A percentile compares a stretch with the other conserved stretches of the same genome.
phyloP scores from a whole-genome alignment of 2,888 invertebrate genomes.

The Fragum whitleyi region DNA sequence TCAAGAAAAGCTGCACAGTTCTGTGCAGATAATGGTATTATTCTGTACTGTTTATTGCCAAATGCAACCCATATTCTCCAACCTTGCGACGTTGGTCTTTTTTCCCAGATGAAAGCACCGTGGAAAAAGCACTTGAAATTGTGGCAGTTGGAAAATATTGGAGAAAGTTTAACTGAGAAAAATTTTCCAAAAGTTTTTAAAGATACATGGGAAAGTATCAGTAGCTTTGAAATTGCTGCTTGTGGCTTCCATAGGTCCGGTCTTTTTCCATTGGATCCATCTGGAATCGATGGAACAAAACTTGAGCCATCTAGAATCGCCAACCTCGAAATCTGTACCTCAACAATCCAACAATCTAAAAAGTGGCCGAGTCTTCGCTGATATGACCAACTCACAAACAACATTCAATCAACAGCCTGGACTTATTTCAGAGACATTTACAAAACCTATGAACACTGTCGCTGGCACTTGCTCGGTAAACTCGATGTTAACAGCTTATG shows the following conservation, averaged over 20 bases:
- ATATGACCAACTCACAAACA: too few relatives aligned
- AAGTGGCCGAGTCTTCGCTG: too few relatives aligned
- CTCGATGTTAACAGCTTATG: too few relatives aligned
- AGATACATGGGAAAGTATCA: conserved; percentile 33
- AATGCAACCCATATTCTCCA: conserved; percentile 52
- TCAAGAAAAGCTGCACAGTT: conserved; percentile 22
- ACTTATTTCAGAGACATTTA: too few relatives aligned
- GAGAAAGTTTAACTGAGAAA: conserved; percentile 41
- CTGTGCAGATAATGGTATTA: conserved; percentile 39
- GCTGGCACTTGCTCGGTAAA: too few relatives aligned
- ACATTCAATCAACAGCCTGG: too few relatives aligned
- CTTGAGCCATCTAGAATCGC: conserved; percentile 28
- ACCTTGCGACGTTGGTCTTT: conserved; percentile 50
- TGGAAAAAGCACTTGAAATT: conserved; percentile 49
- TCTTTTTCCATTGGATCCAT: conserved; percentile 42
- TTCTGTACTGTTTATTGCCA: conserved; percentile 50
- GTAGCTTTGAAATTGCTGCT: conserved; percentile 35
- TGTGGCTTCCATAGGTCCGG: conserved; percentile 47
- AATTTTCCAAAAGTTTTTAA: conserved; percentile 51
- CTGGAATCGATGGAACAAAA: conserved; percentile 46
- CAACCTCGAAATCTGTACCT: not conserved
- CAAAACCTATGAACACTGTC: too few relatives aligned
- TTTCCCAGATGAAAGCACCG: conserved; percentile 40
- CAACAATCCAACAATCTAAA: not conserved
- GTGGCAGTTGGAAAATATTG: conserved; percentile 53